phyloP scores from a whole-genome alignment of 2,888 invertebrate genomes.

The Iselma pallidipennis region DNA sequence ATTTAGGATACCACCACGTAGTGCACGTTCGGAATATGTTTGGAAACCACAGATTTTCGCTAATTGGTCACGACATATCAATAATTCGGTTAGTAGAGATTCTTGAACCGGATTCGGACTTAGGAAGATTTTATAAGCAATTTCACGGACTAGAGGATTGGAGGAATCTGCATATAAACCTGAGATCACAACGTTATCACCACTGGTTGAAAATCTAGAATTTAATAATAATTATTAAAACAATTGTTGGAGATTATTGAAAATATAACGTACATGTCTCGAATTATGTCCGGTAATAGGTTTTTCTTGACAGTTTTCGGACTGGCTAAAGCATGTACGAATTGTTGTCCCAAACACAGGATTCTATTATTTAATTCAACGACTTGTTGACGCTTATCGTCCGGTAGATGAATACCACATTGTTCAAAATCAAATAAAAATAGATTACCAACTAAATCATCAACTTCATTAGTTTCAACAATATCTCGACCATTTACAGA shows the following conservation, averaged over 20 bases:
- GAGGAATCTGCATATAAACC: conserved; percentile 84
- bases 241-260: background rate
- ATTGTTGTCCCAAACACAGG: conserved; percentile 80
- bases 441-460: conserved; percentile 82
- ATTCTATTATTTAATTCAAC: conserved; percentile 87
- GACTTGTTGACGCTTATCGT: conserved; percentile 71
- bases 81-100: conserved; percentile 69
- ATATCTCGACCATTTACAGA: conserved; percentile 75
- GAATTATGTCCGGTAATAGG: conserved; percentile 71
- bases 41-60: conserved; percentile 88
- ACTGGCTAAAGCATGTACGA: conserved; percentile 75
- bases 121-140: conserved; percentile 84
- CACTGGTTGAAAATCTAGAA: conserved; percentile 65
- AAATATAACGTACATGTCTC: conserved; percentile 68
- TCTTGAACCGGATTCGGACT: conserved; percentile 80
- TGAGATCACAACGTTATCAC: conserved; percentile 74
- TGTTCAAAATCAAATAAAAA: conserved; percentile 98
- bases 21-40: conserved; percentile 86
- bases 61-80: conserved; percentile 76
- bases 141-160: conserved; percentile 79
- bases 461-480: conserved; percentile 68
- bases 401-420: conserved; percentile 92
- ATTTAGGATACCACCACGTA: conserved; percentile 86
- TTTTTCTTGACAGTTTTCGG: conserved; percentile 69
- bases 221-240: conserved; percentile 38